Evolutionary conservation across 2,113 vertebrate species (phyloP), one percentile per base, ranked within the genome.

Genomic region (Galeopterus variegatus): DNA sequence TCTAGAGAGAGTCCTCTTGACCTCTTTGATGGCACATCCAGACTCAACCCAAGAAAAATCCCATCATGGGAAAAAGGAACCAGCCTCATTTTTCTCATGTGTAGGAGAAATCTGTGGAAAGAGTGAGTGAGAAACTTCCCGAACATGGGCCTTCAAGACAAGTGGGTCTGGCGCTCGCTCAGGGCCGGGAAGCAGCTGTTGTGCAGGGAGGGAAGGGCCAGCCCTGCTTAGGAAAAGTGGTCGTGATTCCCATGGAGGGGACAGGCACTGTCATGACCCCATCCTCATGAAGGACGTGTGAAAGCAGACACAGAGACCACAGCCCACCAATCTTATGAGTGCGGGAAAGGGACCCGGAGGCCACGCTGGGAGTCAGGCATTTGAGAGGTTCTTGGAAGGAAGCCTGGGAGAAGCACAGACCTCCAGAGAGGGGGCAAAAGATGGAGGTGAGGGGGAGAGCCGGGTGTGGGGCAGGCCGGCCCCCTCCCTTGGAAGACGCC

Each of bases 271-370:
- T 31, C 23, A 82, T 24, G 41, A 56, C 75, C 36, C 54, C 11
- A 4, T 33, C 52, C 52, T 80, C 54, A 18, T 70, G 31, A 31
- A 52, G 36, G 65, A 62, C 41, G 33, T 10, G 45, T 41, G 70
- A 41, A 58, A 62, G 33, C 10, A 41, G 48, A 65, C 14, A 31
- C 10, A 48, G 11, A 23, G 23, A 12, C n/a, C 15, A 9, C 1
- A 26, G 1, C 10, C 2, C 4, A 28, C 3, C 8, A 33, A 5
- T 26, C 28, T 36, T 7, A 8, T 15, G 6, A 1, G 9, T 11
- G 33, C 41, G 10, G 17, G 82, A 17, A 12, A 48, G 73, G 36
- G 28, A 14, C 21, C 45, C 21, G n/a, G 45, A 23, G 10, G 31
- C 8, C 45, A 36, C 8, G 2, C 41, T 36, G 4, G 33, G 36